Evolutionary conservation across 2,797 vertebrate genomes (phyloP), one percentile per base, ranked within the genome.

Genomic region (Tangara arthus): DNA sequence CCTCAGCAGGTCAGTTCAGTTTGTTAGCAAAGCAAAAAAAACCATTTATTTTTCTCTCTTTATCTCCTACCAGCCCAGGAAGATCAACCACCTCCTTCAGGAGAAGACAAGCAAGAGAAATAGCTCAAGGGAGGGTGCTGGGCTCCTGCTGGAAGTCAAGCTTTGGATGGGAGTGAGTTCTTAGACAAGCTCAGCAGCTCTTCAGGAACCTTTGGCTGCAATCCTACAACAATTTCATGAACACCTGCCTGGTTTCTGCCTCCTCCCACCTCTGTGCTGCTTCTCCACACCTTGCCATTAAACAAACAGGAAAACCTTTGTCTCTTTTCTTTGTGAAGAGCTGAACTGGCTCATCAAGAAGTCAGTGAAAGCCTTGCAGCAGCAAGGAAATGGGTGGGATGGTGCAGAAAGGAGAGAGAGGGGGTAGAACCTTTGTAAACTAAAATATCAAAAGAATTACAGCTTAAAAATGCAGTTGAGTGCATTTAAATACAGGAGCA

Each of bases 301-400:
- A 86, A 76, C 65, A 87, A 94, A 76, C 56, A 80, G 64, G 39
- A 95, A 78, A 77, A 50, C 6, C 9, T 41, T 24, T 26, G 17
- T 35, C 24, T 52, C 44, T 71, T 56, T 55, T 53, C 76, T 90
- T 88, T 83, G 22, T 79, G 46, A 61, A 69, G 77, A 90, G 69
- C 39, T 84, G 46, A 79, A 79, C 1, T 76, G 80, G 63, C 66
- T 90, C 86, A 89, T 61, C 85, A 72, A 92, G 80, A 65, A 81
- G 35, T 49, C 59, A 46, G 63, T 63, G 84, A 87, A 92, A 73
- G 15, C 7, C 85, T 59, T 32, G n/a, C 17, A 81, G 32, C 52
- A 88, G 71, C 75, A 87, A 91, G 88, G 69, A 95, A 93, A 91
- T 64, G 57, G 53, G 82, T 78, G 89, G 50, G 63, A 90, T 65